These are phyloP conservation scores for Osmoderma eremita DNA, from an alignment of 2,888 invertebrate species.

Conservation along the genomic window DNA sequence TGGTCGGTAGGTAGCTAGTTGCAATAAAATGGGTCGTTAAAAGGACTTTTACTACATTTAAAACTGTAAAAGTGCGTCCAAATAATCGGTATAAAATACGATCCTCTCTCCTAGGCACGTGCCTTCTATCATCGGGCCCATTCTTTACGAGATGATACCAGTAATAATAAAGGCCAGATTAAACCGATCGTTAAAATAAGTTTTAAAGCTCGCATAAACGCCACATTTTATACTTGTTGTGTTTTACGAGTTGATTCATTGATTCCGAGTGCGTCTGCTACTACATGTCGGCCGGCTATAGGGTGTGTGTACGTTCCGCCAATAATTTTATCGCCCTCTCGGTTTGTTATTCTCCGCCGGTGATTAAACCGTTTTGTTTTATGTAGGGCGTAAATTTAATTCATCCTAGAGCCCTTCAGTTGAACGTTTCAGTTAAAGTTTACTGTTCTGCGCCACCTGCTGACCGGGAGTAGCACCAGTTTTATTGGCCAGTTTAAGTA, in stretches of 20 bases:
- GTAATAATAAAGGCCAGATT: conserved; percentile 63
- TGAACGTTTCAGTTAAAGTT: too few species aligned
- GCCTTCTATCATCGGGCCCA: conserved; percentile 56
- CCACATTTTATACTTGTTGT: conserved; percentile 61
- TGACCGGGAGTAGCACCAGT: conserved; percentile 55
- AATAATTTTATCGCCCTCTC: conserved; percentile 35
- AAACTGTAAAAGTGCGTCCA: conserved; percentile 64
- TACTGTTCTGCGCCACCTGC: conserved; percentile 55
- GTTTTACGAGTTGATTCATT: conserved; percentile 61
- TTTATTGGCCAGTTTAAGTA: conserved; percentile 48
- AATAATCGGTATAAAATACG: conserved; percentile 53
- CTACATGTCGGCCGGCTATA: background rate
- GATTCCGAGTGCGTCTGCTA: conserved; percentile 50
- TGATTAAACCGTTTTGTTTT: conserved; percentile 40
- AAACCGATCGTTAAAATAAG: conserved; percentile 63
- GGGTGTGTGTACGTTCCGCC: conserved; percentile 38
- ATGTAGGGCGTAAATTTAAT: conserved; percentile 37
- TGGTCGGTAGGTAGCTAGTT: conserved; percentile 59
- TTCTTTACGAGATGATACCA: conserved; percentile 61
- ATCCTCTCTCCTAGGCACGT: conserved; percentile 59
- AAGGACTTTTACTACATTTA: conserved; percentile 64
- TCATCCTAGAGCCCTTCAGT: too few species aligned
- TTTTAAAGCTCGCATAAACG: conserved; percentile 62
- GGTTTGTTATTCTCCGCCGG: conserved; percentile 31
- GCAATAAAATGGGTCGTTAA: conserved; percentile 64